These are phyloP conservation scores for Melanotaenia boesemani DNA, from an alignment of 2,797 vertebrate species.

Conservation along the genomic window DNA sequence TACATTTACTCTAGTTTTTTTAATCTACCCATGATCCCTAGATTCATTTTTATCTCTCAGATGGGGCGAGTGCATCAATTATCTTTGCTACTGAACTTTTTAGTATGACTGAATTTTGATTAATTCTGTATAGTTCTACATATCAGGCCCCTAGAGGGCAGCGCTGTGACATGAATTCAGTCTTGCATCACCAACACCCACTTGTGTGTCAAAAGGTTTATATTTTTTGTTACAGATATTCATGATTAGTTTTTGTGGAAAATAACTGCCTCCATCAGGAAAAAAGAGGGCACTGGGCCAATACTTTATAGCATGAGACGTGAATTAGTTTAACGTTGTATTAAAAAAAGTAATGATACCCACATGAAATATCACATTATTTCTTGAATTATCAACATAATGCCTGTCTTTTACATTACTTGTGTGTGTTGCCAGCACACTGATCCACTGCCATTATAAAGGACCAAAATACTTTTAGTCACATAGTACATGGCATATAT, in stretches of 20 bases:
- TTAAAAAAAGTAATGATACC: not conserved
- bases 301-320: not conserved
- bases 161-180: slow-evolving; percentile 20
- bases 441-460: not conserved
- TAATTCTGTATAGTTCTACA: not conserved
- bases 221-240: not conserved
- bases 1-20: not conserved
- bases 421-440: not conserved
- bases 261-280: not conserved
- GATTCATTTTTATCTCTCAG: not conserved
- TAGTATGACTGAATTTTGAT: not conserved
- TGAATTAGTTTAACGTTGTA: not conserved
- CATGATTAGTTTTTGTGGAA: not conserved
- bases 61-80: no score
- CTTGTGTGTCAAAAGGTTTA: not conserved
- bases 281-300: not conserved
- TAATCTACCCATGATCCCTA: not conserved
- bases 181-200: not conserved
- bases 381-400: not conserved
- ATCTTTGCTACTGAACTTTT: no score
- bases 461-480: not conserved
- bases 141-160: slow-evolving; percentile 43
- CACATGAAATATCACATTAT: not conserved
- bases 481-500: not conserved
- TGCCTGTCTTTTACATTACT: not conserved